phyloP scores from a whole-genome alignment of 2,113 vertebrate species.

The Alaudala cheleensis region DNA sequence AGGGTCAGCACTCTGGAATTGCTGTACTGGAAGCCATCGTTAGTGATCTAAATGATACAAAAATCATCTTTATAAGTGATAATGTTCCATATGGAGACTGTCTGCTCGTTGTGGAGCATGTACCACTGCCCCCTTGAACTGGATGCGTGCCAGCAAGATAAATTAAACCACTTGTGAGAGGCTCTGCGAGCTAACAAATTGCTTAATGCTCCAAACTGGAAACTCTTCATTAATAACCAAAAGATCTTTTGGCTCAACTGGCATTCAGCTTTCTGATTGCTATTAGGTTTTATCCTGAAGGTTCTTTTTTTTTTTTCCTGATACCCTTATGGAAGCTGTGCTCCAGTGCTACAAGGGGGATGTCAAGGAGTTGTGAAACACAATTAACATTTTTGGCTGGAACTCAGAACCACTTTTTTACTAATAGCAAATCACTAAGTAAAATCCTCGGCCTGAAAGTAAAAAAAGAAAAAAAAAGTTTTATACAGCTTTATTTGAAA shows the following conservation, averaged over 20 bases:
- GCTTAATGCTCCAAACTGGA: slow-evolving; percentile 33
- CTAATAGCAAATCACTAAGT: neutral
- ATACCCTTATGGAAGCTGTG: neutral
- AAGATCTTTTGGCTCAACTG: slow-evolving; percentile 46
- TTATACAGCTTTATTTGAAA: neutral
- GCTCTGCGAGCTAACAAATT: slow-evolving; percentile 50
- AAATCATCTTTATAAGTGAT: slow-evolving; percentile 48
- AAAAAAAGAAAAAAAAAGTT: neutral
- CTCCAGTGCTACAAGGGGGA: neutral
- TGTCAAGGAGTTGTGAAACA: neutral
- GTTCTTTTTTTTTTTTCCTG: neutral
- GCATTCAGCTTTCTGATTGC: neutral
- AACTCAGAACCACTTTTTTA: neutral
- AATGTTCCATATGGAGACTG: slow-evolving; percentile 54
- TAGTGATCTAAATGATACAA: slow-evolving; percentile 74
- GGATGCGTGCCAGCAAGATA: slow-evolving; percentile 34
- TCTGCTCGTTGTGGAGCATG: slow-evolving; percentile 38
- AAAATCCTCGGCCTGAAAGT: neutral
- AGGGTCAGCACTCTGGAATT: slow-evolving; percentile 76
- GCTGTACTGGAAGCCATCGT: slow-evolving; percentile 79
- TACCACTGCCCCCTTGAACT: slow-evolving; percentile 7
- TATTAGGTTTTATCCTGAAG: neutral
- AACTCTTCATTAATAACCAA: slow-evolving; percentile 57
- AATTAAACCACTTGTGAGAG: slow-evolving; percentile 46
- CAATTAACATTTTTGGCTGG: neutral